Evolutionary conservation across 2,797 vertebrate species (phyloP), one percentile per base, ranked within the genome.

Genomic region (Hypotaenidia philippensis): DNA sequence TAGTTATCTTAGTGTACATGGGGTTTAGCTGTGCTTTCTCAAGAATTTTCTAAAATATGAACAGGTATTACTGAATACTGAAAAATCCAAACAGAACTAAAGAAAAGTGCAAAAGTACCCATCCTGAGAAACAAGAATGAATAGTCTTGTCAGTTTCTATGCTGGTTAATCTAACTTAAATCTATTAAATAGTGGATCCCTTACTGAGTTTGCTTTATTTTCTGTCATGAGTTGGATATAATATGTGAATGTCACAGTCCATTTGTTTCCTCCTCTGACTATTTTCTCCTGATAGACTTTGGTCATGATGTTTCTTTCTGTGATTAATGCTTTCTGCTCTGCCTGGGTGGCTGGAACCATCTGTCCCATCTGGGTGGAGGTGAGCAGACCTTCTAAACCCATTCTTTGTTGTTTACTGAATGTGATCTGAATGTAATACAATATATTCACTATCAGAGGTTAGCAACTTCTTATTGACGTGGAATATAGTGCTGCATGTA

Each of bases 21-120:
- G 9, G 36, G 32, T 82, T 95, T 93, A 92, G 65, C 31, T 59
- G 49, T 94, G 70, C 83, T 96, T 95, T 93, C 59, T 92, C 47
- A 52, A 83, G 47, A 93, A 66, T 81, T 93, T 95, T 94, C 83
- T 95, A 25, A 94, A 96, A 85, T 66, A n/a, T 27, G 15, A 91
- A 65, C 9, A 64, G 60, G 21, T 93, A 86, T 52, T 95, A 75
- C 71, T 70, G 27, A 92, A 74, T 90, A 65, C 14, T 38, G 49
- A 92, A 63, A 96, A 74, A 11, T 34, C n/a, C 13, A 32, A 19
- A 10, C 27, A 87, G 63, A 83, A 61, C 49, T 52, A 70, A 90
- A 55, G 52, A 72, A 87, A 90, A 92, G 74, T 21, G 26, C 59
- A 26, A 49, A 41, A 50, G 47, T 64, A 85, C 23, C 10, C 11